phyloP scores from a whole-genome alignment of 30 jellyfish, hydroid and myxozoan species.

The Sanderia malayensis region DNA sequence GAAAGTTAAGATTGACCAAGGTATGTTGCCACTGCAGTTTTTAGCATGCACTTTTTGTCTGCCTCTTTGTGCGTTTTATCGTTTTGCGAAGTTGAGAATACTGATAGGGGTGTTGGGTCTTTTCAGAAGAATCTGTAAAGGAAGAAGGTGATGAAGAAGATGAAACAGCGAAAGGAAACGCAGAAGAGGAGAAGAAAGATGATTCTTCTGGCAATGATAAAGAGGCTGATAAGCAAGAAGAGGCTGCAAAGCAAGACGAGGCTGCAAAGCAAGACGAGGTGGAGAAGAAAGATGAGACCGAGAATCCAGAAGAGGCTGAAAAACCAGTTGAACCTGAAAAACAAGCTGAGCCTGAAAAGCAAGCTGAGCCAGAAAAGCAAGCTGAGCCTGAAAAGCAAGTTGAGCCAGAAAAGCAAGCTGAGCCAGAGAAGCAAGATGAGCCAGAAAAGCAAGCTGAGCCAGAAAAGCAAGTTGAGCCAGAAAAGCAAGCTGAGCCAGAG shows the following conservation, averaged over 20 bases:
- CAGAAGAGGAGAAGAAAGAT: background rate
- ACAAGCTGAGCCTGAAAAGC: background rate
- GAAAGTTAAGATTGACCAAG: constrained; percentile 44
- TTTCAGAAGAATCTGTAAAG: background rate
- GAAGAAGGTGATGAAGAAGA: background rate
- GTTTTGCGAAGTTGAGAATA: too few relatives aligned
- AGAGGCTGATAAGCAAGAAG: background rate
- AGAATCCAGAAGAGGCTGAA: constrained; percentile 24
- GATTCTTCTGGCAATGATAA: background rate
- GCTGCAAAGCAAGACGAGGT: background rate
- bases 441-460: background rate
- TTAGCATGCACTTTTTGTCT: too few relatives aligned
- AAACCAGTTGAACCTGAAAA: background rate
- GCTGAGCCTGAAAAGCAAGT: too few relatives aligned
- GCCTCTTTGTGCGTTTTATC: too few relatives aligned
- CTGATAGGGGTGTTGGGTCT: too few relatives aligned
- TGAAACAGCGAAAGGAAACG: background rate
- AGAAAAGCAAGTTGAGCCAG: background rate
- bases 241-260: background rate
- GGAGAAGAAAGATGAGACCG: constrained; percentile 4
- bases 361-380: constrained; percentile 19
- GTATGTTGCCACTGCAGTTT: too few relatives aligned
- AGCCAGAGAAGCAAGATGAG: too few relatives aligned
- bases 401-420: background rate
- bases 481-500: background rate